Evolutionary conservation across 1,140 invertebrate genomes (phyloP).

Genomic region (Achatina immaculata): DNA sequence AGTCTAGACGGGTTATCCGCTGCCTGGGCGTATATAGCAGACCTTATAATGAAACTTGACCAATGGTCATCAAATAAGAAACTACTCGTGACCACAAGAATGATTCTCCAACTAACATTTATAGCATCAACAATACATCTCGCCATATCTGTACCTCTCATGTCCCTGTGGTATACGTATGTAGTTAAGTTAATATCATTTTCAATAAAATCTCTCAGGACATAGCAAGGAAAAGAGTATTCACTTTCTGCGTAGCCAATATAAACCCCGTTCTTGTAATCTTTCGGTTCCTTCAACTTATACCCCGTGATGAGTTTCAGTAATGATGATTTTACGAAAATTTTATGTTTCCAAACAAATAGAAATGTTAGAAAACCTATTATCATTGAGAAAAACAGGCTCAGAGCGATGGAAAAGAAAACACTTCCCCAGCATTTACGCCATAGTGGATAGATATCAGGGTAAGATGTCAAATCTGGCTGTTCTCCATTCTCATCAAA

Average conservation of each 20-base stretch:
- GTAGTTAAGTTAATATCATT: not conserved
- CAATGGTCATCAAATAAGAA: not conserved
- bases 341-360: not conserved
- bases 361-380: not conserved
- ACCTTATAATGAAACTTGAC: not conserved
- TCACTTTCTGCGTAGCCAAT: not conserved
- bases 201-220: not conserved
- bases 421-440: not conserved
- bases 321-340: not conserved
- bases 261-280: not conserved
- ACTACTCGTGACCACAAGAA: not conserved
- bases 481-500: not conserved
- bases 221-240: not conserved
- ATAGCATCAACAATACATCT: not conserved
- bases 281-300: not conserved
- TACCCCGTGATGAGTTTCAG: not conserved
- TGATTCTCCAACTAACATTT: not conserved
- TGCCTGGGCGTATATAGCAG: constrained; percentile 2
- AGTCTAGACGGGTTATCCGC: not conserved
- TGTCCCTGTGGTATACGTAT: not conserved
- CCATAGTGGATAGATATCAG: not conserved
- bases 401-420: not conserved
- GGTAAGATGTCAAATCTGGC: not conserved
- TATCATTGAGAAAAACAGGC: not conserved
- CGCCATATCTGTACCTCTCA: not conserved